Evolutionary conservation across 2,797 vertebrate genomes (phyloP), one percentile per base, ranked within the genome.

Genomic region (Lepidocolaptes lacrymiger): DNA sequence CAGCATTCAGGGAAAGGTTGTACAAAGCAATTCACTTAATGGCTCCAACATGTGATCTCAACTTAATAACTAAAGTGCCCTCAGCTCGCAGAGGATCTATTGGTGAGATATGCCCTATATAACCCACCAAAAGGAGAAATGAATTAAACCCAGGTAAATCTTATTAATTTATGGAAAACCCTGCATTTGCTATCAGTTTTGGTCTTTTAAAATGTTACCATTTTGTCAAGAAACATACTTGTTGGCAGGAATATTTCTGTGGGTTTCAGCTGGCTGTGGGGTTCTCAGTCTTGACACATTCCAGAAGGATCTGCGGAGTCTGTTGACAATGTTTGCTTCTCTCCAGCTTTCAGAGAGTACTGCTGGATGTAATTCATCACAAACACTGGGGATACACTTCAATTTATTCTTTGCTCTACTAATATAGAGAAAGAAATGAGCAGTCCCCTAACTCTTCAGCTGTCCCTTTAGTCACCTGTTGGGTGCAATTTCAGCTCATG

Each of bases 11-110:
- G 93, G 92, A 95, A 85, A 96, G 88, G 94, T 95, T 96, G 84
- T 94, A 92, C 93, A 96, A 96, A 98, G 97, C 97, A 98, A 98
- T 98, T 98, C 97, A 93, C 96, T 98, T 98, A 98, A 98, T 98
- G 97, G 97, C 92, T 97, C 92, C 95, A 97, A 97, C 97, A 98
- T 86, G 95, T 96, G 96, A 97, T 97, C 94, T 97, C 97, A 96
- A 97, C 97, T 97, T 98, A 98, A 98, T 98, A 98, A 97, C 92
- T 88, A 90, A 97, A 98, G 97, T 98, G 97, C 97, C 95, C 95
- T 97, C 93, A 96, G 96, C 94, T 87, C 75, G 56, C 96, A 94
- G 93, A 97, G 97, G 97, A 97, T 96, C 97, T 97, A 85, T 97
- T 94, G 79, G 95, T 59, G 72, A 97, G 96, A 96, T 94, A 95